Percentiles rank a stretch among this genome's conserved stretches.
phyloP scores from a whole-genome alignment of 2,113 vertebrate species.

The Centropristis striata region DNA sequence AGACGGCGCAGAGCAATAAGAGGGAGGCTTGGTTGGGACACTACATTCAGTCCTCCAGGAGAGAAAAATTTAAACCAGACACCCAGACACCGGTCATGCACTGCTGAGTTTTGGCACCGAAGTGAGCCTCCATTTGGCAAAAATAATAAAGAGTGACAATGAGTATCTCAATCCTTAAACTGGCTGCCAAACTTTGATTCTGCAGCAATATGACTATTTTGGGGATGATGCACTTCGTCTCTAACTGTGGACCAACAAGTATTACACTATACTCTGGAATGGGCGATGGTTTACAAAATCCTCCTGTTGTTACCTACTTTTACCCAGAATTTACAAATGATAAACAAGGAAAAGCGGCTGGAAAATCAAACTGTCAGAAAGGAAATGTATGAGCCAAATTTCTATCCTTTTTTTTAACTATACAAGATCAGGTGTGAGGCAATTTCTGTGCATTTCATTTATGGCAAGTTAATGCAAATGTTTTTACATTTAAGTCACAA shows the following conservation, averaged over 20 bases:
- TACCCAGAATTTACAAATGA: not conserved
- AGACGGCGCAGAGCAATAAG: slow-evolving; percentile 46
- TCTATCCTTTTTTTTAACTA: not conserved
- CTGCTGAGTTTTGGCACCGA: slow-evolving; percentile 8
- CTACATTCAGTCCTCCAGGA: not conserved
- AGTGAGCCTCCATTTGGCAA: not conserved
- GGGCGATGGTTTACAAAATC: not conserved
- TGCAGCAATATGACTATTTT: not conserved
- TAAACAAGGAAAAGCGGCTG: too few species aligned
- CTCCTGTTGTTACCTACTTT: not conserved
- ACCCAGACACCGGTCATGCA: not conserved
- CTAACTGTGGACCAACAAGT: not conserved
- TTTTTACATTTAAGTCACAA: not conserved
- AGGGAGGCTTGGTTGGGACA: slow-evolving; percentile 6
- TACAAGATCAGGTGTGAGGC: not conserved
- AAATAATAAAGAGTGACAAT: slow-evolving; percentile 1
- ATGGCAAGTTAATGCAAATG: too few species aligned
- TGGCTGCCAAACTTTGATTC: not conserved
- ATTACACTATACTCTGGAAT: not conserved
- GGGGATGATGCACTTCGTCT: not conserved
- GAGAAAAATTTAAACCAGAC: slow-evolving; percentile 8
- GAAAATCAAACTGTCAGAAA: not conserved
- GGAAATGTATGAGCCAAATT: not conserved
- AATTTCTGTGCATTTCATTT: not conserved
- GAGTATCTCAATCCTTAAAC: not conserved